Evolutionary conservation across 2,113 vertebrate genomes (phyloP).

Genomic region (Potamarius usumacintae): DNA sequence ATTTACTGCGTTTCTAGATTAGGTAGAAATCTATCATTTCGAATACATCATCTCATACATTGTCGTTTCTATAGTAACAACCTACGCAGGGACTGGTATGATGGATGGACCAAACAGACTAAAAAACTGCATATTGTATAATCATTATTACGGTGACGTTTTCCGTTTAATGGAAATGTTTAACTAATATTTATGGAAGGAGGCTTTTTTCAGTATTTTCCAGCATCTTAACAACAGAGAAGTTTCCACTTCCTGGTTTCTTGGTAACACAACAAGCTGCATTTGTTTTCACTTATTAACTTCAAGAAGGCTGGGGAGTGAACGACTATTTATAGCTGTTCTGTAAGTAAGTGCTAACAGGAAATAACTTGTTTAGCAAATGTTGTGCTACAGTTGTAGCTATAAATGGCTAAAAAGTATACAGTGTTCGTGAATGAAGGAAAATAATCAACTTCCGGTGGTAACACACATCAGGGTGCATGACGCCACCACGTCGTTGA

Average conservation of each 20-base stretch:
- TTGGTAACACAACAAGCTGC: no score
- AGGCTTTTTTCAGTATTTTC: not conserved
- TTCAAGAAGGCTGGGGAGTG: not conserved
- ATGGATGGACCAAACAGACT: not conserved
- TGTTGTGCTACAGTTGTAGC: not conserved
- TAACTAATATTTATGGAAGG: not conserved
- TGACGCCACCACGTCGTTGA: not conserved
- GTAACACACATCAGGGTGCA: not conserved
- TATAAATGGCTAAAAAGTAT: not conserved
- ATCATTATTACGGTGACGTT: not conserved
- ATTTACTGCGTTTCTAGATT: not conserved
- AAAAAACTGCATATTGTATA: not conserved
- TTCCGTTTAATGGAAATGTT: not conserved
- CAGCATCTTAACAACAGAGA: no score
- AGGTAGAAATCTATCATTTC: no score
- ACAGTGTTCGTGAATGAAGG: not conserved
- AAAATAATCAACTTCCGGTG: not conserved
- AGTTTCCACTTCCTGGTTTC: not conserved
- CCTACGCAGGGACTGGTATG: not conserved
- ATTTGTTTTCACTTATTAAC: not conserved
- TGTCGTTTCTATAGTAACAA: not conserved
- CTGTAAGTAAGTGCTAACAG: not conserved
- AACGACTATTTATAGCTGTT: not conserved
- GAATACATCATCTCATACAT: no score
- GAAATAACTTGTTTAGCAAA: not conserved